phyloP scores from a whole-genome alignment of 2,113 vertebrate genomes.

The Lates calcarifer region DNA sequence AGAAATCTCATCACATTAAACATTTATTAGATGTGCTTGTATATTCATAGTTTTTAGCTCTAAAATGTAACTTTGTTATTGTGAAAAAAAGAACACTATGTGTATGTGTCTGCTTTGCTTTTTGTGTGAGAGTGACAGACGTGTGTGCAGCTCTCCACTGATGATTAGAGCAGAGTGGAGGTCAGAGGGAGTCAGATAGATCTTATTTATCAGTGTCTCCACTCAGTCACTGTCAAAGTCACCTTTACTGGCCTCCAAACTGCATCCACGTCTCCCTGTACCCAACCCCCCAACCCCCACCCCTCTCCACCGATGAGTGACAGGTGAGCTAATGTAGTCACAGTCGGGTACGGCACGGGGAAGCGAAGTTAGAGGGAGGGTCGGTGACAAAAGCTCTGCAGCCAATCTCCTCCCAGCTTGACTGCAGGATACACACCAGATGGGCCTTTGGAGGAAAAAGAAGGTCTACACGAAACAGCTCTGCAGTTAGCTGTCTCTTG shows the following conservation, averaged over 20 bases:
- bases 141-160: slow-evolving; percentile 52
- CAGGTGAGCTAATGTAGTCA: slow-evolving; percentile 73
- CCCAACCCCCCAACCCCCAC: background rate
- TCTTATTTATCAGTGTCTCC: slow-evolving; percentile 71
- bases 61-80: background rate
- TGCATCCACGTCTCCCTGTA: slow-evolving; percentile 20
- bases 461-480: slow-evolving; percentile 40
- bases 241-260: slow-evolving; percentile 67
- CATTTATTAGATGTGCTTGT: slow-evolving; percentile 23
- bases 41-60: slow-evolving; percentile 13
- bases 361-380: slow-evolving; percentile 48
- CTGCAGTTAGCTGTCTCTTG: slow-evolving; percentile 25
- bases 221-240: slow-evolving; percentile 73
- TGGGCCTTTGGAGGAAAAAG: slow-evolving; percentile 58
- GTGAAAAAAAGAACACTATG: background rate
- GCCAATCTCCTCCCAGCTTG: slow-evolving; percentile 72
- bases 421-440: slow-evolving; percentile 72
- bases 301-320: slow-evolving; percentile 64
- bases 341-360: slow-evolving; percentile 62
- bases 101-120: slow-evolving; percentile 8
- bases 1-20: slow-evolving; percentile 19
- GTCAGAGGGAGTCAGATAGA: slow-evolving; percentile 50
- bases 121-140: slow-evolving; percentile 20
- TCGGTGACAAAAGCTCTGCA: slow-evolving; percentile 59
- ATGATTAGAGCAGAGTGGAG: slow-evolving; percentile 63